Conservation (phyloP, 23 tunicate species). For the Aplidium turbinatum region DNA sequence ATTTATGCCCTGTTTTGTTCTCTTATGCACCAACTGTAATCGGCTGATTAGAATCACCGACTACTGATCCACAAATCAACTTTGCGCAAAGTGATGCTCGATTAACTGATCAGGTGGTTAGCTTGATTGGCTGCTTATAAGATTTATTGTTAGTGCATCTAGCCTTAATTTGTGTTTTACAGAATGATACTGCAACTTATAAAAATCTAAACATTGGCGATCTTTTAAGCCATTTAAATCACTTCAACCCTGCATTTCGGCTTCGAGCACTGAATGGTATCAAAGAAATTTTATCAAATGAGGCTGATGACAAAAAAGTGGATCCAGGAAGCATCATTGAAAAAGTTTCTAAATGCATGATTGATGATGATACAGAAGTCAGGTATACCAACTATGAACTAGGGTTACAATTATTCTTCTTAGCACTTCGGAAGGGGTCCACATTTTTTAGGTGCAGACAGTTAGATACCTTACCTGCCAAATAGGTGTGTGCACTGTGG, state of each 20-base stretch:
- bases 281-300: constrained; percentile 36
- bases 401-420: not conserved
- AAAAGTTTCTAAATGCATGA: constrained; percentile 32
- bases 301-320: not conserved
- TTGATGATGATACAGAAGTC: constrained; percentile 64
- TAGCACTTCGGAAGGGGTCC: not conserved
- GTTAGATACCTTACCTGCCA: too few relatives aligned
- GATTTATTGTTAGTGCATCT: not conserved
- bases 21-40: too few relatives aligned
- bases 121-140: too few relatives aligned
- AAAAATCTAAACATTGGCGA: constrained; percentile 42
- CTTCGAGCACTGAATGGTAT: constrained; percentile 52
- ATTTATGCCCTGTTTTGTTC: too few relatives aligned
- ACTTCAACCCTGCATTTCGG: constrained; percentile 65
- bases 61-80: too few relatives aligned
- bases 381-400: constrained; percentile 21
- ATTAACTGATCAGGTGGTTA: too few relatives aligned
- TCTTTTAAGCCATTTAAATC: constrained; percentile 63
- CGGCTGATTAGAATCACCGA: too few relatives aligned
- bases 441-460: too few relatives aligned
- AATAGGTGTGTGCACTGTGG: too few relatives aligned
- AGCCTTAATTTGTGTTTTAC: not conserved
- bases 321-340: constrained; percentile 54
- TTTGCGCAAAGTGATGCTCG: too few relatives aligned
- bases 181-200: constrained; percentile 43